These are phyloP conservation scores for Cataglyphis altisquamis DNA, from an alignment of 2,888 invertebrate genomes.

Conservation along the genomic window DNA sequence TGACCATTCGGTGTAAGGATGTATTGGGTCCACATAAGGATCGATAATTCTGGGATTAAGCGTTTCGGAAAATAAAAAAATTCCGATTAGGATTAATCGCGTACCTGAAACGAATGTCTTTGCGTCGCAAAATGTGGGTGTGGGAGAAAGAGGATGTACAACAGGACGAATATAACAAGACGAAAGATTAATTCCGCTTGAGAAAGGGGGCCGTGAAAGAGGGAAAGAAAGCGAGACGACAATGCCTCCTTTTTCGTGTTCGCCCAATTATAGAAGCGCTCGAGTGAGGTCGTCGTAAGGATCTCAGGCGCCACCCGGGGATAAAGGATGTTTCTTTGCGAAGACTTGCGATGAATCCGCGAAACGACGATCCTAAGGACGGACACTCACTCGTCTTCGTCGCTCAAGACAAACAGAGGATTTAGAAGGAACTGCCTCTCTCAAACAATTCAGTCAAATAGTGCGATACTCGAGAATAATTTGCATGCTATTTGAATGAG, in stretches of 20 bases:
- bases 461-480: constrained; percentile 63
- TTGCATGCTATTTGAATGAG: constrained; percentile 17
- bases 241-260: constrained; percentile 69
- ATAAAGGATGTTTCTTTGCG: constrained; percentile 62
- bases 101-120: not conserved
- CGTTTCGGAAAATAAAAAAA: not conserved
- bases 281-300: constrained; percentile 63
- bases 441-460: constrained; percentile 32
- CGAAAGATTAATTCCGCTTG: constrained; percentile 44
- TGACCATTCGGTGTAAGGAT: not conserved
- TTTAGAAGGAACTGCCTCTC: constrained; percentile 5
- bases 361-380: constrained; percentile 58
- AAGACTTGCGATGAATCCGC: not conserved
- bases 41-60: constrained; percentile 22
- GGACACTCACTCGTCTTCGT: constrained; percentile 48
- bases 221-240: constrained; percentile 56
- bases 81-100: not conserved
- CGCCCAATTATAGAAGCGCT: constrained; percentile 72
- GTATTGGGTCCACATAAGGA: not conserved
- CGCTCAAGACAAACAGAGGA: constrained; percentile 51
- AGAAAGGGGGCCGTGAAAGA: not conserved
- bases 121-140: constrained; percentile 7
- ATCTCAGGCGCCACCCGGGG: constrained; percentile 67
- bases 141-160: constrained; percentile 15
- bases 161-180: constrained; percentile 37